A percentile compares a stretch with the other conserved stretches of the same genome.
Evolutionary conservation across 2,113 vertebrate species (phyloP).

Genomic region (Pimephales promelas): DNA sequence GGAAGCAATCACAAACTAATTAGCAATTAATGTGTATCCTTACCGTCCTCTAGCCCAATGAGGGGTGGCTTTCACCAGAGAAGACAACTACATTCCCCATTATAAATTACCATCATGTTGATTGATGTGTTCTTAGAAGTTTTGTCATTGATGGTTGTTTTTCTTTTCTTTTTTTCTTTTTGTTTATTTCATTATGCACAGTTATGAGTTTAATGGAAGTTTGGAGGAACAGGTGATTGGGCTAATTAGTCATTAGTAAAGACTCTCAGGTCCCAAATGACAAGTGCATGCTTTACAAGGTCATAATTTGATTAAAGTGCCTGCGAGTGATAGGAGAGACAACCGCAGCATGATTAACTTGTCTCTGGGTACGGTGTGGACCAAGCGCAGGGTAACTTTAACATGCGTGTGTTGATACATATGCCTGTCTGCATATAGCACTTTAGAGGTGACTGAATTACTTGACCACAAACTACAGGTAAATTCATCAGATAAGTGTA

Average conservation of each 20-base stretch:
- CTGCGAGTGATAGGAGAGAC: slow-evolving; percentile 73
- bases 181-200: slow-evolving; percentile 76
- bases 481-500: neutral
- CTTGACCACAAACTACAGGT: neutral
- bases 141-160: slow-evolving; percentile 49
- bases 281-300: slow-evolving; percentile 81
- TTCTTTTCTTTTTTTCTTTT: slow-evolving; percentile 57
- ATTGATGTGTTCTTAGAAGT: slow-evolving; percentile 64
- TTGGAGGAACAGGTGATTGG: slow-evolving; percentile 77
- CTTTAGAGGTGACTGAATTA: slow-evolving; percentile 30
- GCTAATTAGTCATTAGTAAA: slow-evolving; percentile 81
- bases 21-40: slow-evolving; percentile 75
- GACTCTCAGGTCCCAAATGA: slow-evolving; percentile 78
- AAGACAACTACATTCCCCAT: slow-evolving; percentile 43
- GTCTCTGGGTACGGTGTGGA: slow-evolving; percentile 49
- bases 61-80: slow-evolving; percentile 58
- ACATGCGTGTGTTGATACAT: slow-evolving; percentile 47
- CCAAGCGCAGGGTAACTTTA: slow-evolving; percentile 61
- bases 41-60: slow-evolving; percentile 68
- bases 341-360: slow-evolving; percentile 74
- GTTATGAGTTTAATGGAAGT: slow-evolving; percentile 74
- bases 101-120: slow-evolving; percentile 50
- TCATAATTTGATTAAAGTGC: slow-evolving; percentile 83
- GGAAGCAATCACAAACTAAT: slow-evolving; percentile 57
- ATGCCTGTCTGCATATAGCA: slow-evolving; percentile 32